Evolutionary conservation across 2,113 vertebrate genomes (phyloP).

Genomic region (Oryzias melastigma): DNA sequence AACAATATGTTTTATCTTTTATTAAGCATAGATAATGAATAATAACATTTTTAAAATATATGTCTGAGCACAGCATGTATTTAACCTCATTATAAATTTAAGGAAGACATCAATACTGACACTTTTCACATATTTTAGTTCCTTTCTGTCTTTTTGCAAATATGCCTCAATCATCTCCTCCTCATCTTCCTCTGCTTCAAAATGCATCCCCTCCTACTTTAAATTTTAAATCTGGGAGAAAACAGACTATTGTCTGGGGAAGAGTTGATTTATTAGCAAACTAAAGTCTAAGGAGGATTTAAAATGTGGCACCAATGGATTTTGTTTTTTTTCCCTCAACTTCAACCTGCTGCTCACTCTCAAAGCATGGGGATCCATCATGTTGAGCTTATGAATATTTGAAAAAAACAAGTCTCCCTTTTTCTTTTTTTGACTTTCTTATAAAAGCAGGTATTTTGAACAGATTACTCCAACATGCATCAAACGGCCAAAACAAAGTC

Average conservation of each 20-base stretch:
- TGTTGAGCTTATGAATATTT: too few species aligned
- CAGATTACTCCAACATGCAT: neutral
- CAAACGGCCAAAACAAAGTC: neutral
- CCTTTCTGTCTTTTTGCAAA: constrained; percentile 43
- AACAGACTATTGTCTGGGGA: constrained; percentile 51
- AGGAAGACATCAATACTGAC: too few species aligned
- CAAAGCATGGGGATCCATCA: constrained; percentile 50
- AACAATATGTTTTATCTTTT: too few species aligned
- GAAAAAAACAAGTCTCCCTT: neutral
- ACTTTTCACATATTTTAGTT: constrained; percentile 14
- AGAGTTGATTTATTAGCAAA: constrained; percentile 41
- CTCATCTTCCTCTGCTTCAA: constrained; percentile 56
- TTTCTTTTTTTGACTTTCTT: neutral
- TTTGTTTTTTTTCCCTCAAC: constrained; percentile 54
- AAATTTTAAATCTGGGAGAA: constrained; percentile 66
- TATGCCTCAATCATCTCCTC: constrained; percentile 26
- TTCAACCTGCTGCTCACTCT: constrained; percentile 61
- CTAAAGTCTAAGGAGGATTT: constrained; percentile 46
- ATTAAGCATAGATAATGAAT: too few species aligned
- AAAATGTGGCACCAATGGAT: constrained; percentile 58
- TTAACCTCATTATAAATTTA: too few species aligned
- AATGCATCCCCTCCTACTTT: constrained; percentile 64
- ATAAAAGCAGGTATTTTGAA: neutral
- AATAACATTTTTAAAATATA: too few species aligned
- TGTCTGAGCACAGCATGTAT: too few species aligned